phyloP scores from a whole-genome alignment of 2,797 vertebrate species.

The Rhadinocentrus ornatus region DNA sequence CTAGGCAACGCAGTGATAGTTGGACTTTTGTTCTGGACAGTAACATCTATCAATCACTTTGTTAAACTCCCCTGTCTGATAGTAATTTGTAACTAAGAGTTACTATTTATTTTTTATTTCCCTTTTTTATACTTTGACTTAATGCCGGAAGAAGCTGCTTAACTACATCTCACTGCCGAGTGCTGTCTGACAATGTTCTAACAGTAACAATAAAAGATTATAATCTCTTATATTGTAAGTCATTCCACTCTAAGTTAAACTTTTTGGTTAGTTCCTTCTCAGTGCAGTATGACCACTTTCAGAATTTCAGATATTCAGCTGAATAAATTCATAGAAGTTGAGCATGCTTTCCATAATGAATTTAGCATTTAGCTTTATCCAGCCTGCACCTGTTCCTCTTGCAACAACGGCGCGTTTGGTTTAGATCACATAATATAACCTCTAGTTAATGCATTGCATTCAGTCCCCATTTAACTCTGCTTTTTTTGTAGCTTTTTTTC shows the following conservation, averaged over 20 bases:
- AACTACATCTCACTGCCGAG: too few species aligned
- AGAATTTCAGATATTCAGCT: conserved; percentile 6
- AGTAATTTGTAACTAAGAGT: too few species aligned
- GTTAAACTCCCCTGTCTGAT: conserved; percentile 18
- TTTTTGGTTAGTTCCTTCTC: conserved; percentile 12
- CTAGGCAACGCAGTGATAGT: conserved; percentile 4
- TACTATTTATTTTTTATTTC: too few species aligned
- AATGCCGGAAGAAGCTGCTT: too few species aligned
- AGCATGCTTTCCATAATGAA: conserved; percentile 4
- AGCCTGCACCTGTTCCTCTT: not conserved
- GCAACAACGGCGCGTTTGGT: not conserved
- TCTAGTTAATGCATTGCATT: not conserved
- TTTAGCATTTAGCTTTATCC: conserved; percentile 3
- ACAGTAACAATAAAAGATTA: too few species aligned
- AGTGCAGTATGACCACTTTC: not conserved
- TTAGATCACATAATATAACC: not conserved
- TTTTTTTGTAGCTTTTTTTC: not conserved
- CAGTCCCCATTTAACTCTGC: too few species aligned
- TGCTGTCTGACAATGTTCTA: too few species aligned
- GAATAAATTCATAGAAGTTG: not conserved
- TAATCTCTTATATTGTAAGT: not conserved
- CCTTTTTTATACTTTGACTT: too few species aligned
- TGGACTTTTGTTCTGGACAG: conserved; percentile 8
- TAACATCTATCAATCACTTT: conserved; percentile 18
- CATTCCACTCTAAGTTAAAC: conserved; percentile 12